phyloP scores from a whole-genome alignment of 2,113 vertebrate species.

The Puntigrus tetrazona region DNA sequence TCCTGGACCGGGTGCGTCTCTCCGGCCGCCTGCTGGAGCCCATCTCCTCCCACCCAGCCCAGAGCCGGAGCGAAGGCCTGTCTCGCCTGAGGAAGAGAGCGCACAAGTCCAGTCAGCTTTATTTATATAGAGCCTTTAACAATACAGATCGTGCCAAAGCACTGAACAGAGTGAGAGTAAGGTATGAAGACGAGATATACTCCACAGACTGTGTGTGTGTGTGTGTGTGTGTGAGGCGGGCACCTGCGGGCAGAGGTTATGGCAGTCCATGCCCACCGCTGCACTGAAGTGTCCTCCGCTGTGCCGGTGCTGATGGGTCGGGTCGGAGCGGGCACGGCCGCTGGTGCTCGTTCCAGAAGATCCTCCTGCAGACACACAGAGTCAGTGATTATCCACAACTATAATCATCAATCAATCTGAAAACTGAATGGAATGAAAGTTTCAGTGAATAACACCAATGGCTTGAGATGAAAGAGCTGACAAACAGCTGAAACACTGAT shows the following conservation, averaged over 20 bases:
- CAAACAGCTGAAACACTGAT: too few species aligned
- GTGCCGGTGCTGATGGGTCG: slow-evolving; percentile 97
- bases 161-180: too few species aligned
- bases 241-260: slow-evolving; percentile 97
- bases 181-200: too few species aligned
- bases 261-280: slow-evolving; percentile 92
- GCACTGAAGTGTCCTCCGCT: slow-evolving; percentile 95
- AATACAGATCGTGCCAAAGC: too few species aligned
- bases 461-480: too few species aligned
- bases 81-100: slow-evolving; percentile 78
- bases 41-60: slow-evolving; percentile 93
- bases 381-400: neutral
- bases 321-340: slow-evolving; percentile 92
- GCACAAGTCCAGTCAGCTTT: too few species aligned
- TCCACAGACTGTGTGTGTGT: too few species aligned
- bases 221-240: neutral
- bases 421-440: too few species aligned
- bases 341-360: slow-evolving; percentile 98
- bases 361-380: slow-evolving; percentile 78
- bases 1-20: slow-evolving; percentile 99
- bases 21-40: slow-evolving; percentile 89
- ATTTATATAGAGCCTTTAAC: too few species aligned
- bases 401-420: too few species aligned
- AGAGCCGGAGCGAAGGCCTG: slow-evolving; percentile 92
- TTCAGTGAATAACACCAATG: too few species aligned